Conservation (phyloP, 2,888 invertebrate genomes). For the Pycnomerus fuliginosus region DNA sequence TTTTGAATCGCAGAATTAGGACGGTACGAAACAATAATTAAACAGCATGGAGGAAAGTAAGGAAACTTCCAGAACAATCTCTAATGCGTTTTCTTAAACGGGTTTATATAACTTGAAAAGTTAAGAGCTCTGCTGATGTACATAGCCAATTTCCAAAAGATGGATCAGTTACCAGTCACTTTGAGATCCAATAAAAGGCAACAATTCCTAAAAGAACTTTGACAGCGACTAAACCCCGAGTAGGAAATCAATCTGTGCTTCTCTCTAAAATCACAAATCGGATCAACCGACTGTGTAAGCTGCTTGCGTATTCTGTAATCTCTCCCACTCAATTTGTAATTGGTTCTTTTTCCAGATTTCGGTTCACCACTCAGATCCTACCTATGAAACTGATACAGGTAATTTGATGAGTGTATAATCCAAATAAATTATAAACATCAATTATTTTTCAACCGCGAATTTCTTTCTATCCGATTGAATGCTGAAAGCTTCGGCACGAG, state of each 20-base stretch:
- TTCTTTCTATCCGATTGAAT: no score
- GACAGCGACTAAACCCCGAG: conserved; percentile 16
- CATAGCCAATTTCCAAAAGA: conserved; percentile 24
- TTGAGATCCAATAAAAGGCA: conserved; percentile 27
- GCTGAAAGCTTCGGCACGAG: no score
- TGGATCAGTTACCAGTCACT: conserved; percentile 27
- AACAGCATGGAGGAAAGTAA: conserved; percentile 1
- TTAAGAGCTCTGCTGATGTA: conserved; percentile 16
- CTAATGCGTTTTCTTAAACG: conserved; percentile 13
- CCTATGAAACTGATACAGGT: no score
- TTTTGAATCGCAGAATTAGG: no score
- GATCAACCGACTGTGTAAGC: conserved; percentile 25
- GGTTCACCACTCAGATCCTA: no score
- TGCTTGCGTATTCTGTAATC: conserved; percentile 23
- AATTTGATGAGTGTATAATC: no score
- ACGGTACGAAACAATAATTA: conserved; percentile 9
- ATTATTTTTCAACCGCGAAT: no score
- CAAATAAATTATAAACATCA: no score
- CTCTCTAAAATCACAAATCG: conserved; percentile 23
- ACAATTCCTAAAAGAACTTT: conserved; percentile 24
- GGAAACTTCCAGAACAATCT: conserved; percentile 6
- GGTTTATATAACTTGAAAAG: conserved; percentile 21
- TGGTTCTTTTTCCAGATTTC: no score
- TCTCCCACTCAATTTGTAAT: conserved; percentile 18
- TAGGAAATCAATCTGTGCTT: conserved; percentile 24